Evolutionary conservation across 2,888 invertebrate species (phyloP), one percentile per base, ranked within the genome.

Genomic region (Cactoblastis cactorum): DNA sequence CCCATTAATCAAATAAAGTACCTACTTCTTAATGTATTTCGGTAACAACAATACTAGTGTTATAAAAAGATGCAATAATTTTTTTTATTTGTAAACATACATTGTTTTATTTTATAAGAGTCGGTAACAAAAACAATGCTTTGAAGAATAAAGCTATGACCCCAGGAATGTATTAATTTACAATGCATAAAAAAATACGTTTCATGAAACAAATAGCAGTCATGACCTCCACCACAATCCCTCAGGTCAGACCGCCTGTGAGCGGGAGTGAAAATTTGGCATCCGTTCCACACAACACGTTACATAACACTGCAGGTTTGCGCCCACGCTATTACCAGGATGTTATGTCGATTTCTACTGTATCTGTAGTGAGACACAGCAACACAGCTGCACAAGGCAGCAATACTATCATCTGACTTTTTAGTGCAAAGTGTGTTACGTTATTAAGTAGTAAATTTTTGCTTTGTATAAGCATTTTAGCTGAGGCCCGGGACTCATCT

Each of bases 241-340:
- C 60, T 48, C 55, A 58, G 61, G 56, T 38, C 8, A 9, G 37
- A 17, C 37, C 52, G 56, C 59, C 61, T 63, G 63, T 60, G 63
- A 62, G 62, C 63, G 65, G 55, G 65, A 77, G 71, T 71, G 69
- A 77, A 75, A 73, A 77, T 79, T 86, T 85, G 85, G 83, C 84
- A 85, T 69, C 72, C 59, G 68, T 72, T 76, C 75, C 72, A 69
- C 71, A 80, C 80, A 82, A 76, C 71, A 66, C 60, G 73, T 87
- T 85, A 80, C 74, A 72, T 80, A 84, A 87, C 74, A 75, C 63
- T 87, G 87, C 87, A 85, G 86, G 80, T 83, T 78, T 66, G 63
- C 65, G 60, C 61, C 60, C 65, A 67, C 67, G 62, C 58, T 60
- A 62, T 9, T 43, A 58, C 49, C 60, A 58, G 59, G 57, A 65